Evolutionary conservation across 1,140 invertebrate species (phyloP).

Genomic region (Penaeus japonicus): DNA sequence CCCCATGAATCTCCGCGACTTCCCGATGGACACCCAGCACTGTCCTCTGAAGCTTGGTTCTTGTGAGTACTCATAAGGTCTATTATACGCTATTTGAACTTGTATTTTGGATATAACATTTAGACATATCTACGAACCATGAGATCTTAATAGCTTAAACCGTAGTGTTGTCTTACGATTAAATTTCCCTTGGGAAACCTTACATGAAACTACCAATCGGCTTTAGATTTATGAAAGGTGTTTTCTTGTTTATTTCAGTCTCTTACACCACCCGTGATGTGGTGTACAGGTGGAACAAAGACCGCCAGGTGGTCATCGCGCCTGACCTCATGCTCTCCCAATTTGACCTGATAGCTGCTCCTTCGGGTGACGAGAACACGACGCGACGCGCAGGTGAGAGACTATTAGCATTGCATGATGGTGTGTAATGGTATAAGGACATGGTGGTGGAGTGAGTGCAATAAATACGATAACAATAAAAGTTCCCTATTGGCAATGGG

Average conservation of each 20-base stretch:
- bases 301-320: slow-evolving; percentile 83
- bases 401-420: slow-evolving; percentile 53
- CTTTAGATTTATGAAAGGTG: not conserved
- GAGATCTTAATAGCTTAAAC: no score
- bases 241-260: slow-evolving; percentile 70
- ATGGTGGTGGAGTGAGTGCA: slow-evolving; percentile 66
- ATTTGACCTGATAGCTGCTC: slow-evolving; percentile 88
- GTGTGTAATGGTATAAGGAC: not conserved
- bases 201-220: no score
- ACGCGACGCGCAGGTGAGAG: slow-evolving; percentile 68
- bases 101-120: no score
- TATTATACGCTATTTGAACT: no score
- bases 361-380: slow-evolving; percentile 73
- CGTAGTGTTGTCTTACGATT: no score
- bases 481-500: slow-evolving; percentile 63
- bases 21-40: slow-evolving; percentile 93
- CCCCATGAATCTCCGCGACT: slow-evolving; percentile 94
- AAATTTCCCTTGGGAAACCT: no score
- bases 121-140: no score
- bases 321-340: slow-evolving; percentile 90
- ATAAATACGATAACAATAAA: no score
- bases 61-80: slow-evolving; percentile 76
- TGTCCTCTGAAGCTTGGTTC: slow-evolving; percentile 93
- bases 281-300: slow-evolving; percentile 88
- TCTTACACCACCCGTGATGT: slow-evolving; percentile 89